These are phyloP conservation scores for Simalia tracyae DNA, from an alignment of 2,797 vertebrate species.

Conservation along the genomic window DNA sequence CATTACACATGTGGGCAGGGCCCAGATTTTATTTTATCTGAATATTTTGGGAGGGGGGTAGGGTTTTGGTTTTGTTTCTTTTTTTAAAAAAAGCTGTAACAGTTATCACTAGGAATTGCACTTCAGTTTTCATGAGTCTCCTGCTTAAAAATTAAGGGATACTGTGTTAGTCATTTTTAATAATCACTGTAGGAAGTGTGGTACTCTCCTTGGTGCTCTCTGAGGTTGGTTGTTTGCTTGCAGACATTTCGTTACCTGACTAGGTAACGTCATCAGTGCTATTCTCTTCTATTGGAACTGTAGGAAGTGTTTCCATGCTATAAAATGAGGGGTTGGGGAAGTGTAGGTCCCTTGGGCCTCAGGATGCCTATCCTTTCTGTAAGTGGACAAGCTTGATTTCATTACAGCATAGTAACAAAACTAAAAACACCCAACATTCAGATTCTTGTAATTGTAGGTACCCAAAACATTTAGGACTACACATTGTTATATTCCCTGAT, in stretches of 20 bases:
- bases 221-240: too few relatives aligned
- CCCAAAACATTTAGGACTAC: not conserved
- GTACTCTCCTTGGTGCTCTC: too few relatives aligned
- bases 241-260: too few relatives aligned
- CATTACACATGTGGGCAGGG: not conserved
- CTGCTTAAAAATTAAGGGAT: not conserved
- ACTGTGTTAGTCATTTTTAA: not conserved
- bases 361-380: not conserved
- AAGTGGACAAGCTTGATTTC: not conserved
- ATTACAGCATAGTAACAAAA: not conserved
- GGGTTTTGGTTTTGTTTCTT: not conserved
- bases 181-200: not conserved
- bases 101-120: not conserved
- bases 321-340: not conserved
- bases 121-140: not conserved
- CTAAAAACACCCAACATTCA: not conserved
- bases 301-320: not conserved
- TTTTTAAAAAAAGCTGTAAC: not conserved
- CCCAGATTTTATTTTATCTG: not conserved
- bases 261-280: too few relatives aligned
- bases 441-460: not conserved
- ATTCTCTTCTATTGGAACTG: too few relatives aligned
- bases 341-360: not conserved
- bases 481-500: not conserved
- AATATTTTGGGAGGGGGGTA: not conserved